Base-by-base conservation (phyloP, 2,797 vertebrate genomes). In the Sebastes reedi region DNA sequence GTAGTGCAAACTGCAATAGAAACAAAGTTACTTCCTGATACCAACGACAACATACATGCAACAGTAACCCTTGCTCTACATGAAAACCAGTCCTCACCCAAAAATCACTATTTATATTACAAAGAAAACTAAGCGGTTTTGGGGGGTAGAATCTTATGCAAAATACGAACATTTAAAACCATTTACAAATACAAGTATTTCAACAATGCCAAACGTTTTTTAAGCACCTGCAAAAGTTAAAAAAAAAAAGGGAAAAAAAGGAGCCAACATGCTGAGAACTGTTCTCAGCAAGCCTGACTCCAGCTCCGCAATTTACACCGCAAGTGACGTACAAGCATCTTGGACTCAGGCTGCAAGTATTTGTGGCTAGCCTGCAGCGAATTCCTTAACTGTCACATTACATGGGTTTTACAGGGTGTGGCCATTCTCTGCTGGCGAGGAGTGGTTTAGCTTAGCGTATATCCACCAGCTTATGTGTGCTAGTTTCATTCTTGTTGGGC, bases 311-410 rank as follows among this genome's bases (percentile, higher is more conserved):
- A 68, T 88, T 87, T 83, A 87, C 81, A 76, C 87, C 84, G 32
- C 71, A 54, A 75, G 82, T 92, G 88, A 90, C 68, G 75, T 90
- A 77, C 77, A 67, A 88, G 79, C 67, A 86, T 89, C 80, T 83
- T 54, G 16, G 86, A 88, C 80, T 94, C 83, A 92, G 79, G 81
- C 92, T 88, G 76, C 85, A 95, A 94, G 92, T 89, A 95, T 96
- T 91, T 94, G 90, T 85, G 81, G 88, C 85, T 89, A 83, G 92
- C 95, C 91, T 88, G 91, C 71, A 89, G 95, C 91, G 66, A 89
- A 95, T 95, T 95, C 94, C 92, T 93, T 70, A 71, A 79, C 89
- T 91, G 91, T 92, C 92, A 88, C 81, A 84, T 93, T 91, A 90
- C 87, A 85, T 87, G 77, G 85, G 68, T 82, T 86, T 79, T 46